Conservation (phyloP, 2,113 vertebrate genomes). For the Nothobranchius kuhntae region DNA sequence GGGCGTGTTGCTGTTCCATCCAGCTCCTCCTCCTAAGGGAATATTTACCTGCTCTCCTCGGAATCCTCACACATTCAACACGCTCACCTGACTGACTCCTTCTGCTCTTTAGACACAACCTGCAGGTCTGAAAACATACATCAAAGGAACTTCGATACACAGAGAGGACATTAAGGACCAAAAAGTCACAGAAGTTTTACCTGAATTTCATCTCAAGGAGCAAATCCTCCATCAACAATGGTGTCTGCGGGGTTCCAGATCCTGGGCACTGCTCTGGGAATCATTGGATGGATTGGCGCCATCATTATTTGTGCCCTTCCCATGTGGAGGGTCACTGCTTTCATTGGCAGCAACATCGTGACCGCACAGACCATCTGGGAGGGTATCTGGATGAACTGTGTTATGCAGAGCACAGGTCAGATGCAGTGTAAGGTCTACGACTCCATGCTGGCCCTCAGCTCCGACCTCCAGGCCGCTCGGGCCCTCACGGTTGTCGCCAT, state of each 20-base stretch:
- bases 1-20: neutral
- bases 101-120: neutral
- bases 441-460: conserved; percentile 78
- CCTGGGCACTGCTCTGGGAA: conserved; percentile 70
- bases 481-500: conserved; percentile 75
- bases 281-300: conserved; percentile 79
- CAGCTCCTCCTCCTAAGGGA: conserved; percentile 44
- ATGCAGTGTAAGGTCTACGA: conserved; percentile 85
- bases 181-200: neutral
- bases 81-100: conserved; percentile 1
- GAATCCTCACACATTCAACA: conserved; percentile 32
- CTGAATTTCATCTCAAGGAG: conserved; percentile 7
- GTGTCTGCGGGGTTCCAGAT: conserved; percentile 79
- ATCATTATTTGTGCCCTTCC: conserved; percentile 76
- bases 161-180: neutral
- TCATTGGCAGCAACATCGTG: conserved; percentile 79
- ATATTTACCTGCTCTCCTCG: conserved; percentile 38
- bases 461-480: conserved; percentile 80
- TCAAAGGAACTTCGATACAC: neutral
- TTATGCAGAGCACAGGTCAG: conserved; percentile 82
- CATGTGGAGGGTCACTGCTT: conserved; percentile 81
- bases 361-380: conserved; percentile 77
- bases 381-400: conserved; percentile 82
- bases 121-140: neutral
- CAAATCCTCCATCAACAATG: conserved; percentile 57